A percentile compares a stretch with the other conserved stretches of the same genome.
Conservation (phyloP, 2,113 vertebrate genomes). For the Osmerus eperlanus region DNA sequence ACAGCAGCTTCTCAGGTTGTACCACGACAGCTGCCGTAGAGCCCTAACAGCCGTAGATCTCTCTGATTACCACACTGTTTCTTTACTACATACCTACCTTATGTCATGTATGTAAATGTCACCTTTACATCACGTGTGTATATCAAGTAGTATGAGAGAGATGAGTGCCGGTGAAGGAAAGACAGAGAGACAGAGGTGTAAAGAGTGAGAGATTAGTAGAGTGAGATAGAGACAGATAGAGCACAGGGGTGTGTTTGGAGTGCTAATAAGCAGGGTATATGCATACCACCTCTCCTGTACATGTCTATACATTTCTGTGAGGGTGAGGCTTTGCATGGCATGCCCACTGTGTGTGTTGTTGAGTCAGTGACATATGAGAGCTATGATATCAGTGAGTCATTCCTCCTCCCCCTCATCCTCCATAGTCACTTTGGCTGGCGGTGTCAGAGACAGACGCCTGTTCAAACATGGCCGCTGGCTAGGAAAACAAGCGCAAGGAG, state of each 20-base stretch:
- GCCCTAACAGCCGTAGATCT: no score
- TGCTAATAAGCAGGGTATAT: background rate
- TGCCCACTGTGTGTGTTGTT: constrained; percentile 28
- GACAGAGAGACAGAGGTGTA: background rate
- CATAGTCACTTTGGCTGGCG: constrained; percentile 26
- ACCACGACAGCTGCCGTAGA: no score
- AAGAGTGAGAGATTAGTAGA: background rate
- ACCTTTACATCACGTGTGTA: background rate
- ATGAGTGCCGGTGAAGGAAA: background rate
- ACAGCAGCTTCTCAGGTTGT: no score
- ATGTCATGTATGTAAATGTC: no score
- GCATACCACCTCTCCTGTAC: constrained; percentile 16
- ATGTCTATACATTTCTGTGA: constrained; percentile 21
- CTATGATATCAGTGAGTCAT: constrained; percentile 53
- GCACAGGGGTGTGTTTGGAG: no score
- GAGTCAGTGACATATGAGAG: constrained; percentile 53
- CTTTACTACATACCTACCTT: no score
- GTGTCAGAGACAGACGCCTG: constrained; percentile 40
- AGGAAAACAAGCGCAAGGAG: constrained; percentile 22
- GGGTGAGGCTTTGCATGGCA: background rate
- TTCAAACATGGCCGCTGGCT: constrained; percentile 40
- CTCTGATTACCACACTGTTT: no score
- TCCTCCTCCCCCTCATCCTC: constrained; percentile 33
- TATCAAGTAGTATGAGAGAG: constrained; percentile 36
- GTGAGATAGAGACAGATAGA: no score